Percentiles rank a stretch among this genome's conserved stretches.
Evolutionary conservation across 2,113 vertebrate species (phyloP).

Genomic region (Cheilinus undulatus): DNA sequence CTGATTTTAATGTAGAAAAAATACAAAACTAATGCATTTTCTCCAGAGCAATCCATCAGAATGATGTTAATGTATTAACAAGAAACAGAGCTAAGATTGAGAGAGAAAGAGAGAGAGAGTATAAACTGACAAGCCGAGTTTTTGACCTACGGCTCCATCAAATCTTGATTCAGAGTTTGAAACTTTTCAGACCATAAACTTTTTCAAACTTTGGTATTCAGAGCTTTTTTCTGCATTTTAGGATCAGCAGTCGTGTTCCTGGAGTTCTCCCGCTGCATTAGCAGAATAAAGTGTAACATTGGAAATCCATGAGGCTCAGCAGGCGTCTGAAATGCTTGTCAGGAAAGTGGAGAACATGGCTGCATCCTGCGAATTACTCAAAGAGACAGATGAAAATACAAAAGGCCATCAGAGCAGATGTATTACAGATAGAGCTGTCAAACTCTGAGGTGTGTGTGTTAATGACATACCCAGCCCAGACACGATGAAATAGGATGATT

Average conservation of each 20-base stretch:
- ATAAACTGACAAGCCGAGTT: too few relatives aligned
- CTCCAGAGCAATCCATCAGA: too few relatives aligned
- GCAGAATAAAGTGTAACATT: neutral
- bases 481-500: slow-evolving; percentile 18
- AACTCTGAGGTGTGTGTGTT: slow-evolving; percentile 22
- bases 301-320: slow-evolving; percentile 7
- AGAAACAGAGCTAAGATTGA: too few relatives aligned
- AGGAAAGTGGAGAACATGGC: slow-evolving; percentile 7
- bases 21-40: too few relatives aligned
- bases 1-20: too few relatives aligned
- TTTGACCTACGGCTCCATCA: too few relatives aligned
- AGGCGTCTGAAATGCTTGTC: slow-evolving; percentile 2
- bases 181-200: neutral
- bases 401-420: slow-evolving; percentile 33
- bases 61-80: too few relatives aligned
- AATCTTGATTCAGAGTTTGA: too few relatives aligned
- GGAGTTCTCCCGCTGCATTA: slow-evolving; percentile 1
- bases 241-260: neutral
- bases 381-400: slow-evolving; percentile 38
- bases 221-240: neutral
- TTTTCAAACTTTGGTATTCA: neutral
- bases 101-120: too few relatives aligned
- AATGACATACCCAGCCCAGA: slow-evolving; percentile 39
- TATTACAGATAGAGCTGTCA: slow-evolving; percentile 53
- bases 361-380: slow-evolving; percentile 28